Base-by-base conservation (phyloP, 2,888 invertebrate genomes). In the Campoplex nolae region DNA sequence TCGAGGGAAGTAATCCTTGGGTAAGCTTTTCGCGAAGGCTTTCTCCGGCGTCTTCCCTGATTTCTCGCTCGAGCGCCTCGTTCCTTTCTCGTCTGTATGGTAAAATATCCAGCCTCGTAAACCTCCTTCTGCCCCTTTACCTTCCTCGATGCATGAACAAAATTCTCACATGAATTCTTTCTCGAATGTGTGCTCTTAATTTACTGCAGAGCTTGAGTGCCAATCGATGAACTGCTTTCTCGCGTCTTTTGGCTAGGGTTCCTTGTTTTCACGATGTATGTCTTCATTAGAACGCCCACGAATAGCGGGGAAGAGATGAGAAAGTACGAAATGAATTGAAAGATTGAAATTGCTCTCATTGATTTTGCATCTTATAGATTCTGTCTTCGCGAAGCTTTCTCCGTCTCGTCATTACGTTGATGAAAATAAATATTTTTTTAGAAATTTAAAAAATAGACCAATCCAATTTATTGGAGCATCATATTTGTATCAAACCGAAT, bases 1-100 rank as follows among this genome's bases (percentile, higher is more conserved):
- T 83, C 80, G 84, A 81, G 81, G 73, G 81, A n/a, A 73, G 84
- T 86, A 86, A 84, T 84, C 81, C 86, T 84, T 81, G 62, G 84
- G 86, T 84, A 84, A 84, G 86, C 86, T 83, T 77, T 84, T 81
- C 84, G 58, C 54, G 48, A 80, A 80, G 76, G 62, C 83, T 81
- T 77, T 86, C 56, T 79, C 56, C 73, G 16, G 68, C 74, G 65
- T 81, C 79, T 86, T 77, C 73, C 62, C 88, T 77, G 86, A 86
- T 86, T 84, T 84, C 77, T 71, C 77, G 81, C 86, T 81, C 84
- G 86, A 86, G 83, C 81, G 77, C 67, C 86, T 86, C 86, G 84
- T 86, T 86, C 81, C 86, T 86, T 84, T 86, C 86, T 86, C 84
- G 86, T 86, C 86, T 84, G 84, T 86, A 86, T 86, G 86, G 84